Base-by-base conservation (phyloP, 1,140 invertebrate species). In the Olivierus martensii region DNA sequence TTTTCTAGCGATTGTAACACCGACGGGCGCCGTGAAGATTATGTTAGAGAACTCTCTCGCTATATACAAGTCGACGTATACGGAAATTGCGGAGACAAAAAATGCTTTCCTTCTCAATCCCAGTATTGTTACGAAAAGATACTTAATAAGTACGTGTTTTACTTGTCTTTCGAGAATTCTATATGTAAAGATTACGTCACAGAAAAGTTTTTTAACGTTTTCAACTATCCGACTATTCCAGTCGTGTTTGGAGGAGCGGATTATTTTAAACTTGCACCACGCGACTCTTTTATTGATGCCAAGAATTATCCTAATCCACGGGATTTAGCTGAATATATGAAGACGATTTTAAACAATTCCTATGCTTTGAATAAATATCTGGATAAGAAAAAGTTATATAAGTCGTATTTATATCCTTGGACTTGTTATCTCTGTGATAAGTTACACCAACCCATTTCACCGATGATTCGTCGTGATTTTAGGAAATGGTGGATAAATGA, bases 1-100 rank as follows among this genome's bases (percentile, higher is more conserved):
- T 74, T 81, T 56, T 77, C 79, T 2, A 78, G 76, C 42, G 77
- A 82, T 60, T 84, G 81, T 59, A 5, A 57, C 1, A 67, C 76
- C 0, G 58, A 55, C 14, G 77, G 76, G 56, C 64, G 63, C 2
- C 65, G 82, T 9, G 66, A 77, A 56, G 42, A 67, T 0, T 81
- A 77, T 58, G 77, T 75, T 0, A 51, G 63, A 15, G 63, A 78
- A 55, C 64, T 84, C 3, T 57, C 69, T 44, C 67, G 70, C 36
- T 66, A 76, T 55, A 72, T 84, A 43, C 43, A 63, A 2, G 72
- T 84, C 5, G 80, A 84, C 63, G 69, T 81, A n/a, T 84, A 75
- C 57, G 84, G 84, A 14, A 56, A 53, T 0, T 87, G 83, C 67
- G 67, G 65, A 55, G 15, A 66, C 55, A 5, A 51, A 0, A 51